These are phyloP conservation scores for Hypomecis atomaria DNA, from an alignment of 2,888 invertebrate genomes.

Conservation along the genomic window DNA sequence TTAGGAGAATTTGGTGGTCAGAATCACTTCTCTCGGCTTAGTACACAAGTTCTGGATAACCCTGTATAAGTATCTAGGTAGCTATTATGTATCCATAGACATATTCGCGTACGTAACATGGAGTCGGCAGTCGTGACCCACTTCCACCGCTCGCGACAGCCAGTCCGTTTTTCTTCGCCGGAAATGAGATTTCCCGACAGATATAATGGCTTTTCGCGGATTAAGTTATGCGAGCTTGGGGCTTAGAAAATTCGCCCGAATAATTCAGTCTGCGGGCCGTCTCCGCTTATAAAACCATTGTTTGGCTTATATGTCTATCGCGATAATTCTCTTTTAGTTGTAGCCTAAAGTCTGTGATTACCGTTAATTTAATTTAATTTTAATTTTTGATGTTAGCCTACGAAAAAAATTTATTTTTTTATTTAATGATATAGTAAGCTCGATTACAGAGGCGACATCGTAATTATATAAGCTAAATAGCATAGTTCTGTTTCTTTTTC, in stretches of 20 bases:
- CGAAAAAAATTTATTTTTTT: no score
- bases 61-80: no score
- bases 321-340: not conserved
- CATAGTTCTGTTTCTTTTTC: no score
- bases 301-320: constrained; percentile 11
- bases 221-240: constrained; percentile 72
- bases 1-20: no score
- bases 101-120: constrained; percentile 32
- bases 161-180: constrained; percentile 75
- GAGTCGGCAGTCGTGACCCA: constrained; percentile 62
- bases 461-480: no score
- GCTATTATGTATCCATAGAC: not conserved
- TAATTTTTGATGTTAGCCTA: no score
- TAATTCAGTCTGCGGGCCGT: constrained; percentile 51
- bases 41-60: no score
- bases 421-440: no score
- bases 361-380: no score
- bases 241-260: constrained; percentile 62
- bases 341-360: no score
- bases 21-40: no score
- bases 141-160: constrained; percentile 59
- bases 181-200: constrained; percentile 81
- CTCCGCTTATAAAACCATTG: constrained; percentile 26
- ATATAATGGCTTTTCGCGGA: constrained; percentile 77
- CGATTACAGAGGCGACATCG: no score